Percentiles rank a stretch among this genome's conserved stretches.
Evolutionary conservation across 1,140 invertebrate genomes (phyloP).

Genomic region (Telenomus remus): DNA sequence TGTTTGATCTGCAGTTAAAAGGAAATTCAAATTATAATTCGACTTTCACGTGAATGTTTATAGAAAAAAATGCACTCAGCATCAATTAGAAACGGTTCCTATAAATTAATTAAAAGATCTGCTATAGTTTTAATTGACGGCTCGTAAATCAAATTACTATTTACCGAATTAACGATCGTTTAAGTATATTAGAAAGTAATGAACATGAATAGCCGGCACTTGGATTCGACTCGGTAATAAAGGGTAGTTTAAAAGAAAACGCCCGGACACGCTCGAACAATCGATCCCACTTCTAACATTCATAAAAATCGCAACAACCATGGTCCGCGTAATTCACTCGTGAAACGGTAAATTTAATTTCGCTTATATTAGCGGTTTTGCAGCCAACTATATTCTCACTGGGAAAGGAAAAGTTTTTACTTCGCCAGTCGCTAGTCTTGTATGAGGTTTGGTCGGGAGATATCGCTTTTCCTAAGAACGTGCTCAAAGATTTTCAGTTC

Average conservation of each 20-base stretch:
- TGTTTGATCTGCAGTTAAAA: too few relatives aligned
- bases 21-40: too few relatives aligned
- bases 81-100: too few relatives aligned
- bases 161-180: too few relatives aligned
- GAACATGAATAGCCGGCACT: background rate
- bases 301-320: constrained; percentile 22
- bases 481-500: constrained; percentile 4
- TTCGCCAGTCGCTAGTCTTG: constrained; percentile 26
- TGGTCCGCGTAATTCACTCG: constrained; percentile 13
- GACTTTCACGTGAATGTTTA: too few relatives aligned
- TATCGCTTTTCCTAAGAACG: constrained; percentile 17
- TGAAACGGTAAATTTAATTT: constrained; percentile 31
- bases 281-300: constrained; percentile 5
- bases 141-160: too few relatives aligned
- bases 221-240: constrained; percentile 12
- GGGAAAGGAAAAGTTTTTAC: constrained; percentile 34
- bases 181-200: too few relatives aligned
- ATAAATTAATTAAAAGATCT: too few relatives aligned
- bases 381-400: constrained; percentile 24
- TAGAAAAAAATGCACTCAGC: too few relatives aligned
- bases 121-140: too few relatives aligned
- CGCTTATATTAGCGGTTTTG: constrained; percentile 22
- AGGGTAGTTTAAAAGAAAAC: constrained; percentile 11
- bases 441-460: constrained; percentile 21
- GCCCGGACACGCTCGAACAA: constrained; percentile 10